These are phyloP conservation scores for Troides aeacus DNA, from an alignment of 2,888 invertebrate species.

Conservation along the genomic window DNA sequence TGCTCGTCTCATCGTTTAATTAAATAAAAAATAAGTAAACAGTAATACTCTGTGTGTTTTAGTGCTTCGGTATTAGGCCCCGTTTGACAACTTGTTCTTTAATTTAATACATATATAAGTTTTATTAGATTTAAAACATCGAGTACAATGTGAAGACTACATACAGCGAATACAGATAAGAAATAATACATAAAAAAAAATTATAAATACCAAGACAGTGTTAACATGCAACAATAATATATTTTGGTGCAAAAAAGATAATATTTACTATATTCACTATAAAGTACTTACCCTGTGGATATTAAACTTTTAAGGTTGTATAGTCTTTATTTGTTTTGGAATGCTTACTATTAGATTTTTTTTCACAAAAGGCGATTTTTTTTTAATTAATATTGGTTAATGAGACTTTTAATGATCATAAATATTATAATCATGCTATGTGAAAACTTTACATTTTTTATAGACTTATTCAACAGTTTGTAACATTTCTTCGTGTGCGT, in stretches of 20 bases:
- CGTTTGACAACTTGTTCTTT: background rate
- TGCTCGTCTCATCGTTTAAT: too few species aligned
- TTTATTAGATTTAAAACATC: background rate
- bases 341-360: too few species aligned
- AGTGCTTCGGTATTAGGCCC: background rate
- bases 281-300: background rate
- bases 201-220: background rate
- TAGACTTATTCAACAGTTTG: too few species aligned
- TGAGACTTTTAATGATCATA: too few species aligned
- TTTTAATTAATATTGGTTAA: too few species aligned
- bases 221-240: background rate
- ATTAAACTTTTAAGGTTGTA: background rate
- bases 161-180: background rate
- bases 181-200: background rate
- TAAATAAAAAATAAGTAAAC: too few species aligned
- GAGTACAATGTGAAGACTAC: background rate
- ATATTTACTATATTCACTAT: background rate
- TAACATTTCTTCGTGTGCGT: background rate
- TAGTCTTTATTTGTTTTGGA: too few species aligned
- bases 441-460: too few species aligned
- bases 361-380: too few species aligned
- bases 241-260: background rate
- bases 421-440: too few species aligned
- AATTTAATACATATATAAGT: background rate
- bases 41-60: background rate